Conservation (phyloP, 2,888 invertebrate species). For the Scelioninae gen. 1 region DNA sequence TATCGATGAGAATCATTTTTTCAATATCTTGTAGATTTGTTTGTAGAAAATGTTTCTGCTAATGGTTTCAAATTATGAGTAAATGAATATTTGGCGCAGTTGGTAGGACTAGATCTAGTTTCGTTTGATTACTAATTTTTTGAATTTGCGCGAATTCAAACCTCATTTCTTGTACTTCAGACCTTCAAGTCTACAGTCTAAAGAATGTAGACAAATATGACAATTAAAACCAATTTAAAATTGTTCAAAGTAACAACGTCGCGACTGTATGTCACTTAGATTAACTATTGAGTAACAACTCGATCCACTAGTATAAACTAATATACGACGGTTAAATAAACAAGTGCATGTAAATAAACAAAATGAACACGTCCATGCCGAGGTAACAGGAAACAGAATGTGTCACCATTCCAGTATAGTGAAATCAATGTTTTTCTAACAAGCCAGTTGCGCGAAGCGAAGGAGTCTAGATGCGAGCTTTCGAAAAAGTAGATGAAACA, state of each 20-base stretch:
- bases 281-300: constrained; percentile 28
- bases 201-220: too few relatives aligned
- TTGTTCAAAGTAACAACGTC: not conserved
- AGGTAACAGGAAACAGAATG: constrained; percentile 70
- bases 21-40: too few relatives aligned
- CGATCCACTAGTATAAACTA: constrained; percentile 7
- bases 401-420: constrained; percentile 81
- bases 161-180: too few relatives aligned
- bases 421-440: constrained; percentile 82
- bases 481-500: constrained; percentile 71
- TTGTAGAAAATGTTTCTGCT: too few relatives aligned
- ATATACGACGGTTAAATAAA: constrained; percentile 39
- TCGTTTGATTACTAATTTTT: too few relatives aligned
- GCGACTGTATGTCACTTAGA: not conserved
- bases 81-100: too few relatives aligned
- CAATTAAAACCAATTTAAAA: not conserved
- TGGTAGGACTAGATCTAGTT: too few relatives aligned
- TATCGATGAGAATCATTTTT: too few relatives aligned
- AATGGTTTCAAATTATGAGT: too few relatives aligned
- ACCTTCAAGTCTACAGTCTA: too few relatives aligned
- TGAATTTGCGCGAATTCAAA: too few relatives aligned
- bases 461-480: constrained; percentile 48
- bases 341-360: constrained; percentile 46
- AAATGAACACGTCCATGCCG: constrained; percentile 24
- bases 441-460: constrained; percentile 42